Percentiles rank a stretch among this genome's conserved stretches.
phyloP scores from a whole-genome alignment of 2,888 invertebrate species.

The Phortica magna region DNA sequence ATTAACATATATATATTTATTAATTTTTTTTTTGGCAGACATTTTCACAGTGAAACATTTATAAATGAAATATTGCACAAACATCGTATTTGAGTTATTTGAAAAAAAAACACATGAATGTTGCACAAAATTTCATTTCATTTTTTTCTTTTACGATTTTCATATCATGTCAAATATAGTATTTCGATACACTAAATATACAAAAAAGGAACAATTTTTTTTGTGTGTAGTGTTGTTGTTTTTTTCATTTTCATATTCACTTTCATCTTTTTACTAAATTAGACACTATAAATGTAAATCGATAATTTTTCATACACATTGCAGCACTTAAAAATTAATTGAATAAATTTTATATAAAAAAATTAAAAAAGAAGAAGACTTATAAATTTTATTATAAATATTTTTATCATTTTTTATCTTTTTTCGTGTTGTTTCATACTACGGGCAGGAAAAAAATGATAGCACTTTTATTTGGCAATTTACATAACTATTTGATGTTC shows the following conservation, averaged over 20 bases:
- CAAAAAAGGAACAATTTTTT: conserved; percentile 75
- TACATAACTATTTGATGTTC: conserved; percentile 35
- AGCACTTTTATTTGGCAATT: conserved; percentile 23
- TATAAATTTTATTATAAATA: conserved; percentile 49
- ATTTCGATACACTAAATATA: conserved; percentile 63
- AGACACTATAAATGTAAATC: conserved; percentile 74
- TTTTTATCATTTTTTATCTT: conserved; percentile 42
- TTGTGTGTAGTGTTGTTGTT: conserved; percentile 36
- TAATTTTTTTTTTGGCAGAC: conserved; percentile 23
- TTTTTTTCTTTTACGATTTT: conserved; percentile 3
- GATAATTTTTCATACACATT: conserved; percentile 63
- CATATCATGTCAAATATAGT: conserved; percentile 28
- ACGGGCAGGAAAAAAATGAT: conserved; percentile 25
- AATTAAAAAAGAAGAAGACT: conserved; percentile 40
- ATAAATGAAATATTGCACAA: conserved; percentile 21
- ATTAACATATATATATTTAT: not conserved
- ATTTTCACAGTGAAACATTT: conserved; percentile 22
- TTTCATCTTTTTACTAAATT: conserved; percentile 42
- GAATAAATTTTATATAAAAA: conserved; percentile 47
- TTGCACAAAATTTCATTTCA: conserved; percentile 2
- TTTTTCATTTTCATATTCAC: too few species aligned
- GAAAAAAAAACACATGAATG: conserved; percentile 46
- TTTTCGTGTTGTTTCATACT: conserved; percentile 20
- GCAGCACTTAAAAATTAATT: conserved; percentile 56
- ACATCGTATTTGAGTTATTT: conserved; percentile 45